These are phyloP conservation scores for Salticus scenicus DNA, from an alignment of 2,888 invertebrate species.

Conservation along the genomic window DNA sequence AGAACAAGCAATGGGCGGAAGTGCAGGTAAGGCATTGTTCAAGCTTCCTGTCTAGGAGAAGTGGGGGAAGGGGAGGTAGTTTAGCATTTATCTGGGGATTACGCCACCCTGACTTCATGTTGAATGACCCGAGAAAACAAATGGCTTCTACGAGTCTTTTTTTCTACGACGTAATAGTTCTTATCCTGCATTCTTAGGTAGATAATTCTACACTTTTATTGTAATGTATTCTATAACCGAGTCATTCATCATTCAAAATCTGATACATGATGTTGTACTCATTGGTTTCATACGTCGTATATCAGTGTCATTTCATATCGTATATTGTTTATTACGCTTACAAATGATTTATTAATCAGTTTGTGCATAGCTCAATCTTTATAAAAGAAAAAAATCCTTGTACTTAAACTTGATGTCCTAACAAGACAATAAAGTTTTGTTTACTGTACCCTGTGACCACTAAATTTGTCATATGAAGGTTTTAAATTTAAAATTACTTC, in stretches of 20 bases:
- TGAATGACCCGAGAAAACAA: slow-evolving; percentile 17
- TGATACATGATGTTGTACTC: background rate
- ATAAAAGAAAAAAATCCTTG: background rate
- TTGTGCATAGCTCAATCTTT: background rate
- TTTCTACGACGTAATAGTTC: background rate
- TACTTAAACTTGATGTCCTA: background rate
- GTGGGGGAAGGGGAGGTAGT: too few species aligned
- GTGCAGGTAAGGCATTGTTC: slow-evolving; percentile 20
- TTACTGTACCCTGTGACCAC: background rate
- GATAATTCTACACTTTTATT: background rate
- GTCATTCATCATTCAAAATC: background rate
- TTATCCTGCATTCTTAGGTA: background rate
- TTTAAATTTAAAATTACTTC: too few species aligned
- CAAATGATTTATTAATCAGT: background rate
- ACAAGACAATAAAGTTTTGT: background rate
- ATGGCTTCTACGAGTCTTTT: background rate
- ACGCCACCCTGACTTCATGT: background rate
- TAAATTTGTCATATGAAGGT: too few species aligned
- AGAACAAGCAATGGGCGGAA: slow-evolving; percentile 23
- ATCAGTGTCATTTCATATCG: background rate
- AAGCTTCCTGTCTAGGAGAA: slow-evolving; percentile 8
- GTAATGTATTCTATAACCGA: background rate
- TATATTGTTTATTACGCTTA: background rate
- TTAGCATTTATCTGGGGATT: background rate
- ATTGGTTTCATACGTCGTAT: background rate